Evolutionary conservation across 1,140 invertebrate species (phyloP), one percentile per base, ranked within the genome.

Genomic region (Magallana gigas): DNA sequence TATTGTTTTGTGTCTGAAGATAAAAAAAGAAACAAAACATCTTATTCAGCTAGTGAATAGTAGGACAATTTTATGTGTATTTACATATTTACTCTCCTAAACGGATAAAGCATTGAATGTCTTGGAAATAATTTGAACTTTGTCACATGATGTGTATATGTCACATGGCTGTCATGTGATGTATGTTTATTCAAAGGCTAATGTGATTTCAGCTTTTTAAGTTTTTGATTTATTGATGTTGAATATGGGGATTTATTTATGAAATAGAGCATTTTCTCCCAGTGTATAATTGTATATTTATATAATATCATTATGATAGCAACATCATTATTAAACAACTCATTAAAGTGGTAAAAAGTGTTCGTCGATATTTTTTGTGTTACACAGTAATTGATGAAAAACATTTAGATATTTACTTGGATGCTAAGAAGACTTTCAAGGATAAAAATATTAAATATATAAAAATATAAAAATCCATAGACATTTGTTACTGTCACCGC

Each of bases 301-400:
- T 76, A 76, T 76, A 76, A 29, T 29, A 36, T 76, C 11, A 76
- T 76, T 18, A 76, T 76, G 36, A 76, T 76, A 76, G 12, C 68
- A 29, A 76, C 68, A 76, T 76, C 68, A 76, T 76, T 36, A 36
- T 76, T 48, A 76, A 76, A 76, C 23, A 29, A 76, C 23, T 76
- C 68, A 76, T 76, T 76, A 76, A 76, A 76, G 68, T 76, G 68
- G 68, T 76, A 29, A 76, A 76, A 76, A 48, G 36, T 48, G 36
- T 48, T 48, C 36, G 36, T 48, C 36, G 5, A 48, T 48, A 23
- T 48, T 48, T 48, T 48, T 48, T 48, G 36, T 48, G 5, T 48
- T 48, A 48, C 36, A 48, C 36, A 48, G 5, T 23, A 48, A 48
- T 5, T 48, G 36, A 48, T 5, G 3, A 48, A 4, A 2, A 48